Evolutionary conservation across 2,888 invertebrate genomes (phyloP).

Genomic region (Pelosia muscerda): DNA sequence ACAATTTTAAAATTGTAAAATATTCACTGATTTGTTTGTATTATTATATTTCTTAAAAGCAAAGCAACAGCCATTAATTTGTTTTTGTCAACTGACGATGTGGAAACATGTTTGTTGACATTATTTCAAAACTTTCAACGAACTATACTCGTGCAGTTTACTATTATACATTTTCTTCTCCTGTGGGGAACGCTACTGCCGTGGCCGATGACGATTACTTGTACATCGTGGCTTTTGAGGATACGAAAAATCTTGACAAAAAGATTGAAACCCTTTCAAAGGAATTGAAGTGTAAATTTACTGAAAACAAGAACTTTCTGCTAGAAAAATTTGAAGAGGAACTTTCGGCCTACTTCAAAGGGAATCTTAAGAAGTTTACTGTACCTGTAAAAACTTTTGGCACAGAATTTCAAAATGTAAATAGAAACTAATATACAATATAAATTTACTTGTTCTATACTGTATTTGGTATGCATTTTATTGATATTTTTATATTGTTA

Average conservation of each 20-base stretch:
- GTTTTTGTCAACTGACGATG: background rate
- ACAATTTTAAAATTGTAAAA: no score
- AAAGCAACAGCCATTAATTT: background rate
- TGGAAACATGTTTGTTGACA: slow-evolving; percentile 8
- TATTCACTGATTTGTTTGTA: no score
- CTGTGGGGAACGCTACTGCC: slow-evolving; percentile 67
- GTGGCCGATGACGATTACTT: slow-evolving; percentile 72
- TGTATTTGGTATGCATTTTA: background rate
- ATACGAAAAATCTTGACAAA: slow-evolving; percentile 71
- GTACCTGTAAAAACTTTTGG: slow-evolving; percentile 74
- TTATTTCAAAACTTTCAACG: slow-evolving; percentile 27
- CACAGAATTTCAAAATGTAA: slow-evolving; percentile 79
- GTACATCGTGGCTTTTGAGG: slow-evolving; percentile 69
- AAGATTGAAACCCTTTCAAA: slow-evolving; percentile 59
- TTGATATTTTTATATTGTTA: slow-evolving; percentile 7
- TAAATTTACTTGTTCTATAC: background rate
- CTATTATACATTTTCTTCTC: slow-evolving; percentile 60
- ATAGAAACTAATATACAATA: background rate
- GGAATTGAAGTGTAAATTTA: slow-evolving; percentile 60
- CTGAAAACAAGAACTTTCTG: slow-evolving; percentile 62
- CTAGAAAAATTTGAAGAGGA: slow-evolving; percentile 62
- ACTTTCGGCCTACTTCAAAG: slow-evolving; percentile 66
- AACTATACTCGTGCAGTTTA: slow-evolving; percentile 36
- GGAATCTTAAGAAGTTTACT: slow-evolving; percentile 70
- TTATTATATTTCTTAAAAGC: no score